Base-by-base conservation (phyloP, 30 jellyfish, hydroid and myxozoan genomes). In the Pseudorhiza aurosa region DNA sequence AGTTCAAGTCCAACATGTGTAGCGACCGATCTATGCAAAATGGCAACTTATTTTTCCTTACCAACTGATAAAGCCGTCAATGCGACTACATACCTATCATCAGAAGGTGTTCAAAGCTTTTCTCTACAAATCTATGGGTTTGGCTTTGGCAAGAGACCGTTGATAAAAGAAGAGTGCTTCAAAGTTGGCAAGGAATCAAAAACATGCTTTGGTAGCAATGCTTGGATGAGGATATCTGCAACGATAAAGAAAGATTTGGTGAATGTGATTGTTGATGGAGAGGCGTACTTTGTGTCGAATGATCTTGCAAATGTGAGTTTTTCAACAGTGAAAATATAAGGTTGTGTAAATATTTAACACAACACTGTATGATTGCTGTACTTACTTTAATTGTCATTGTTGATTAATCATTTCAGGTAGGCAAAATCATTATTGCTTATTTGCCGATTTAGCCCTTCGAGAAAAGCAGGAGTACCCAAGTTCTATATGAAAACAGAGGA, bases 1-100 rank as follows among this genome's bases (percentile, higher is more conserved):
- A 73, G 90, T 57, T 17, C 90, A 11, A 35, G 42, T 24, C 85
- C 85, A 45, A 37, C 90, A 29, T 85, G 96, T 53, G 14, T 71
- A 22, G 86, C 73, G 9, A 68, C 73, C 10, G 88, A 74, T 22
- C 10, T 74, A 19, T 85, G 96, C 73, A 45, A 44, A 21, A 36
- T 31, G 72, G 43, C 19, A 8, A 15, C 59, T 17, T 85, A 62
- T 65, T 3, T 70, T 10, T 85, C 96, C 19, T 43, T 85, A 29
- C 96, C 96, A n/a, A 67, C 35, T 40, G 90, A 85, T 51, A 63
- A 62, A 29, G 12, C 37, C 29, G 25, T 85, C 19, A 32, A 64
- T 28, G 29, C 71, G 11, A 57, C 90, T 17, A 70, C 71, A 10
- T 65, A 51, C 24, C 55, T 85, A 65, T 19, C 32, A 37, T 24